These are phyloP conservation scores for Heliconius erato DNA, from an alignment of 2,888 invertebrate species.

Conservation along the genomic window DNA sequence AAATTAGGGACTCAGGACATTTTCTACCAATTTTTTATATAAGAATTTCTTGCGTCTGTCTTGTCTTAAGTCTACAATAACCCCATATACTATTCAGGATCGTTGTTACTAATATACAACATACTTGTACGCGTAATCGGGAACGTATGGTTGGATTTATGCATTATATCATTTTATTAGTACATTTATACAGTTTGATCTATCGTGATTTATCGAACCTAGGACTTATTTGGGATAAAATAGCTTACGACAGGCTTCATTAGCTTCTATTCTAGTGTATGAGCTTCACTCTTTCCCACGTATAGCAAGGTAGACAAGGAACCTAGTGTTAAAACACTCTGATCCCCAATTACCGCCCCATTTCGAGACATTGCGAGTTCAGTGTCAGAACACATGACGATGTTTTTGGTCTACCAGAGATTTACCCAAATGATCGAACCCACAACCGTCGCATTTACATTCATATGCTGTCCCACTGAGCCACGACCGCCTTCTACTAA, in stretches of 20 bases:
- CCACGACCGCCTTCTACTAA: not conserved
- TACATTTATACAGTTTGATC: slow-evolving; percentile 10
- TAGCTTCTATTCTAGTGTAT: not conserved
- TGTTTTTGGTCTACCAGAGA: no score
- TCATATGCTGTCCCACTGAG: not conserved
- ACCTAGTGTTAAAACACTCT: not conserved
- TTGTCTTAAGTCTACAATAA: not conserved
- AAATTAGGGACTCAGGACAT: not conserved
- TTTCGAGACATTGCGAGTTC: no score
- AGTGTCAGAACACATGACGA: no score
- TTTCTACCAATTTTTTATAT: not conserved
- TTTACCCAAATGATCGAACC: no score
- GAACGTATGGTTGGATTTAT: slow-evolving; percentile 35
- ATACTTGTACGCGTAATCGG: slow-evolving; percentile 38
- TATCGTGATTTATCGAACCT: slow-evolving; percentile 10
- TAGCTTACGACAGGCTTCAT: not conserved
- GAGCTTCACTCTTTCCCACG: not conserved
- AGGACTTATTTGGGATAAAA: not conserved
- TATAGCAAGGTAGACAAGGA: not conserved
- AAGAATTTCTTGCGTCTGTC: not conserved
- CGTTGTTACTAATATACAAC: slow-evolving; percentile 29
- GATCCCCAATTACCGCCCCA: no score
- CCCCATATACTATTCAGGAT: not conserved
- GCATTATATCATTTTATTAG: slow-evolving; percentile 24
- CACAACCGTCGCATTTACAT: no score